Percentiles rank a stretch among this genome's conserved stretches.
These are phyloP conservation scores for Probaryconus sp. DNA, from an alignment of 1,140 invertebrate species.

Conservation along the genomic window DNA sequence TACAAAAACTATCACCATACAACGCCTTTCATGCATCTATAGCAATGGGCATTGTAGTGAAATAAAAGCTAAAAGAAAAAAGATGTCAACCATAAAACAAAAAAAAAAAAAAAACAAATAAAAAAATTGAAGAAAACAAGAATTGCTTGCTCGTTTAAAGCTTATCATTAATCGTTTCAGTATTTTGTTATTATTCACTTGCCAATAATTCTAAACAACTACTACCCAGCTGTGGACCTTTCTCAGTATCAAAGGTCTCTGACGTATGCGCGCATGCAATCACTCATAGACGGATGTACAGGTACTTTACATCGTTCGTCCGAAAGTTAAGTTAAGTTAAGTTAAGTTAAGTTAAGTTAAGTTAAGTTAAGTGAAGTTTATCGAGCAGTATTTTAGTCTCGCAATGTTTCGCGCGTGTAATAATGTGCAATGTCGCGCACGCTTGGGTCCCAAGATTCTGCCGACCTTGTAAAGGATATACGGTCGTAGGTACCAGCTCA, in stretches of 20 bases:
- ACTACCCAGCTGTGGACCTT: constrained; percentile 78
- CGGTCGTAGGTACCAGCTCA: constrained; percentile 64
- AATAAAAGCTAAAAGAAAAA: constrained; percentile 10
- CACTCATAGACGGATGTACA: constrained; percentile 67
- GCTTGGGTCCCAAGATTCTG: constrained; percentile 62
- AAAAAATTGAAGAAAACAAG: background rate
- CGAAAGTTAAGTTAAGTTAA: too few species aligned
- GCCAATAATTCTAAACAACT: constrained; percentile 61
- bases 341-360: too few species aligned
- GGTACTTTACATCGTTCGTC: constrained; percentile 65
- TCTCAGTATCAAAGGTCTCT: constrained; percentile 78
- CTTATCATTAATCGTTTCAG: constrained; percentile 39
- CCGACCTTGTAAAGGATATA: constrained; percentile 67
- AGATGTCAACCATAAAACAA: background rate
- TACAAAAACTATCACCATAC: constrained; percentile 17
- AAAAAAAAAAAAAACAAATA: constrained; percentile 19
- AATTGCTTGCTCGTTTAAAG: background rate
- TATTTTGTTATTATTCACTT: constrained; percentile 50
- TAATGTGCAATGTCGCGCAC: constrained; percentile 48
- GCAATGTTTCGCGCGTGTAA: constrained; percentile 15
- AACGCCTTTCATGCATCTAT: constrained; percentile 57
- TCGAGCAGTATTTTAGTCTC: background rate
- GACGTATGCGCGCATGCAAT: constrained; percentile 71
- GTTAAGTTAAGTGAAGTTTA: too few species aligned
- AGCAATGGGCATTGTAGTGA: constrained; percentile 39